These are phyloP conservation scores for Amphiprion clarkii DNA, from an alignment of 2,797 vertebrate species.

Conservation along the genomic window DNA sequence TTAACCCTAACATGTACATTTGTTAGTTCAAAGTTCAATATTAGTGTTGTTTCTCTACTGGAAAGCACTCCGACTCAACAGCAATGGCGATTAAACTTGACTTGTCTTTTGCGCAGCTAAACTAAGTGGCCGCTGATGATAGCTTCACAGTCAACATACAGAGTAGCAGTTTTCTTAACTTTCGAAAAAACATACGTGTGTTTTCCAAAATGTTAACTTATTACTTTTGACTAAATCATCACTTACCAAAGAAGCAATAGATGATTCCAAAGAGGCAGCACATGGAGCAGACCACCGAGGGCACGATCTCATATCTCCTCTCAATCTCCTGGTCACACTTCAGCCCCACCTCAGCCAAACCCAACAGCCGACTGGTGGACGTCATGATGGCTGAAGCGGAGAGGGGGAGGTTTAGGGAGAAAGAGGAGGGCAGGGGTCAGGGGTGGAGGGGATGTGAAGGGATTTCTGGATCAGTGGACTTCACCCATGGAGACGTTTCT, in stretches of 20 bases:
- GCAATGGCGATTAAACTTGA: too few species aligned
- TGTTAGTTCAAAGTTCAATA: too few species aligned
- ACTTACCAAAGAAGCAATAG: constrained; percentile 99
- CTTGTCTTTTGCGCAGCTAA: too few species aligned
- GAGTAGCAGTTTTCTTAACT: too few species aligned
- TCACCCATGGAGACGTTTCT: constrained; percentile 75
- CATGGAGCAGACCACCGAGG: constrained; percentile 98
- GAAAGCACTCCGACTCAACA: too few species aligned
- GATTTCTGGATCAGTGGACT: constrained; percentile 67
- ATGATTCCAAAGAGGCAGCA: constrained; percentile 99
- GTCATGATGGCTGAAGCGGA: constrained; percentile 58
- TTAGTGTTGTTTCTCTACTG: too few species aligned
- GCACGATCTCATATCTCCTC: constrained; percentile 95
- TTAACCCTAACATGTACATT: too few species aligned
- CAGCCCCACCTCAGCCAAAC: constrained; percentile 86
- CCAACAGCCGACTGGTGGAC: constrained; percentile 80
- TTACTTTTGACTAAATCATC: not conserved
- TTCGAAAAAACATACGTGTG: not conserved
- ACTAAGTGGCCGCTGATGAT: too few species aligned
- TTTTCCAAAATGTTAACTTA: not conserved
- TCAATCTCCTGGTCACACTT: constrained; percentile 95
- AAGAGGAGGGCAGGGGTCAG: constrained; percentile 20
- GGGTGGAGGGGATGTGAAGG: constrained; percentile 43
- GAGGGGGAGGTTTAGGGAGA: constrained; percentile 14
- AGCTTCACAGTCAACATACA: too few species aligned